Conservation (phyloP, 2,797 vertebrate genomes). For the Schizopygopsis pylzovi region DNA sequence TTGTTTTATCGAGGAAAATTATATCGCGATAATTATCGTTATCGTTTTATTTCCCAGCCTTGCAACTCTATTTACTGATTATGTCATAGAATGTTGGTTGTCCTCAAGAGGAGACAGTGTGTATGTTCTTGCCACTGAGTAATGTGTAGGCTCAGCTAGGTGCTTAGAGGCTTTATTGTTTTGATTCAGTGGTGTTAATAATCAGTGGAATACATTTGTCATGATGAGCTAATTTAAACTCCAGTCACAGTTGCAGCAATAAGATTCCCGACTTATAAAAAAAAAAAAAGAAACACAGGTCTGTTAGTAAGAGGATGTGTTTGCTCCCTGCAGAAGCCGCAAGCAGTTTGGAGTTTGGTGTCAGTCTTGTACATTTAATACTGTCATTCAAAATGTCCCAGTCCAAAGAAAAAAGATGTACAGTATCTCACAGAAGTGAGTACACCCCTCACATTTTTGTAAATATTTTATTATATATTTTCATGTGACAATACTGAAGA, state of each 20-base stretch:
- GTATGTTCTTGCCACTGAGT: constrained; percentile 1
- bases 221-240: constrained; percentile 39
- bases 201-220: constrained; percentile 47
- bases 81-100: not conserved
- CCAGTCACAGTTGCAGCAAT: constrained; percentile 3
- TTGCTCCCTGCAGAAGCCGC: not conserved
- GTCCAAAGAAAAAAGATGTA: not conserved
- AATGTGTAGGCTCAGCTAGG: not conserved
- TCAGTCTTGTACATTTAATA: constrained; percentile 6
- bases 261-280: not conserved
- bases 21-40: not conserved
- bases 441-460: no score
- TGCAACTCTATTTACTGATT: constrained; percentile 2
- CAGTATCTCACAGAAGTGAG: no score
- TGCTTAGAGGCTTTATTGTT: constrained; percentile 27
- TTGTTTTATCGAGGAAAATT: not conserved
- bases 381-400: not conserved
- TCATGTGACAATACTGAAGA: no score
- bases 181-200: constrained; percentile 43
- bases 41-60: not conserved
- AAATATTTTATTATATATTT: no score
- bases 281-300: constrained; percentile 1
- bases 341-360: constrained; percentile 9
- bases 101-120: constrained; percentile 1
- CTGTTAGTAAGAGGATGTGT: not conserved